Evolutionary conservation across 2,113 vertebrate genomes (phyloP).

Genomic region (Ceyx margarethae): DNA sequence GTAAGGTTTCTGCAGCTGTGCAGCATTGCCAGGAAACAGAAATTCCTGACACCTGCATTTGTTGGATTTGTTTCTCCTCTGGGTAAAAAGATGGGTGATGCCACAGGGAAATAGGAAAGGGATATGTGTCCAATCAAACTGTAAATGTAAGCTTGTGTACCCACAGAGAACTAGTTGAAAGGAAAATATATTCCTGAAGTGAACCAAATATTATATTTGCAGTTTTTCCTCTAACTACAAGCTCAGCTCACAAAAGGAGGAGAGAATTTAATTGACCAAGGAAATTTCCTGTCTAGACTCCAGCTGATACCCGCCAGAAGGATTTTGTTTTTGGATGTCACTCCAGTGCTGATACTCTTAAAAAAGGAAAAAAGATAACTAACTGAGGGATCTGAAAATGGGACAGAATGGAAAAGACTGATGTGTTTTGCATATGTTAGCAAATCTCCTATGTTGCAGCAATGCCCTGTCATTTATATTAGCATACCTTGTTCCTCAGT

Average conservation of each 20-base stretch:
- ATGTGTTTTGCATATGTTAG: slow-evolving; percentile 9
- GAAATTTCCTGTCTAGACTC: background rate
- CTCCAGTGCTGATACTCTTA: background rate
- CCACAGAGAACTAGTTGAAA: background rate
- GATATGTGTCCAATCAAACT: background rate
- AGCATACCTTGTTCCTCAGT: slow-evolving; percentile 49
- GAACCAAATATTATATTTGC: background rate
- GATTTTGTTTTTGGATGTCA: slow-evolving; percentile 34
- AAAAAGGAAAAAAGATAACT: background rate
- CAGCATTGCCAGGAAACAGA: slow-evolving; percentile 23
- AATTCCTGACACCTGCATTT: slow-evolving; percentile 41
- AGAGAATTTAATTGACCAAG: background rate
- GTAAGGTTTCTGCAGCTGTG: slow-evolving; percentile 19
- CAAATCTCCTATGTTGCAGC: background rate
- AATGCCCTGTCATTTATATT: background rate
- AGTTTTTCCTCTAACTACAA: background rate
- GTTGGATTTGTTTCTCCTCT: slow-evolving; percentile 1
- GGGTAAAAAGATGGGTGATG: background rate
- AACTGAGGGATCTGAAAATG: background rate
- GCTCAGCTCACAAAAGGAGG: background rate
- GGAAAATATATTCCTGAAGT: background rate
- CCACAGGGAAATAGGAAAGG: background rate
- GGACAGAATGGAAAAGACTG: background rate
- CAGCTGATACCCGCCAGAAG: background rate
- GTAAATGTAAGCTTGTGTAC: background rate